Conservation (phyloP, 1,140 invertebrate species). For the Neomicropteryx cornuta region DNA sequence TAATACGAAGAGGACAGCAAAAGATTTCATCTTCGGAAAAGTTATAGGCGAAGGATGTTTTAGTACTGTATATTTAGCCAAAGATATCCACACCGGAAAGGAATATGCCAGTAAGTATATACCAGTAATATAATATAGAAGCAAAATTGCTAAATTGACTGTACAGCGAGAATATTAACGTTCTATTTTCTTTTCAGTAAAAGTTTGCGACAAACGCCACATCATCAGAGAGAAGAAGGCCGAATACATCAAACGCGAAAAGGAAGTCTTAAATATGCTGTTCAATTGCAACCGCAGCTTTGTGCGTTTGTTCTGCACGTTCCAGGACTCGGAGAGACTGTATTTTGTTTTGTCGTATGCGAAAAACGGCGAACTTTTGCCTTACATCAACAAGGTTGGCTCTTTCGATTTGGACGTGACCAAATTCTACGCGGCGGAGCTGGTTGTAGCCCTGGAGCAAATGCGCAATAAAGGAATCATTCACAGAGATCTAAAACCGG, state of each 20-base stretch:
- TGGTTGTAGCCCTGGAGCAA: slow-evolving; percentile 84
- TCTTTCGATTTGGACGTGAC: slow-evolving; percentile 84
- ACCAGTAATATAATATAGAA: background rate
- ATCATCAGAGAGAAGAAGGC: slow-evolving; percentile 89
- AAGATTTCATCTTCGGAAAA: slow-evolving; percentile 92
- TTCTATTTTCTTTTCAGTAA: slow-evolving; percentile 66
- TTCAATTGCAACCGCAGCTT: slow-evolving; percentile 66
- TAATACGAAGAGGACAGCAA: slow-evolving; percentile 57
- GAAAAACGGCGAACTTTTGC: slow-evolving; percentile 86
- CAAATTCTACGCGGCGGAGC: slow-evolving; percentile 88
- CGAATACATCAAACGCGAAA: slow-evolving; percentile 87
- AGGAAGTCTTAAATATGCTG: slow-evolving; percentile 75
- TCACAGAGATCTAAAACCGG: slow-evolving; percentile 86
- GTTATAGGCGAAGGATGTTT: slow-evolving; percentile 94
- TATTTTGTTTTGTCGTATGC: slow-evolving; percentile 97
- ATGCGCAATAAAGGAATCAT: slow-evolving; percentile 85
- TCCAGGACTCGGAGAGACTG: slow-evolving; percentile 86
- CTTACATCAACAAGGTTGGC: slow-evolving; percentile 84
- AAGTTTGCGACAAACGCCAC: slow-evolving; percentile 89
- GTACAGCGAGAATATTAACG: too few species aligned
- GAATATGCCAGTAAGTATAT: slow-evolving; percentile 85
- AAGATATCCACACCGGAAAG: slow-evolving; percentile 77
- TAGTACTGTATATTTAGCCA: slow-evolving; percentile 88
- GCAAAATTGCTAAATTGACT: slow-evolving; percentile 20
- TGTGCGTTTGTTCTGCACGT: slow-evolving; percentile 90